Percentiles rank a stretch among this genome's conserved stretches.
These are phyloP conservation scores for Cyanoderma ruficeps DNA, from an alignment of 2,113 vertebrate species.

Conservation along the genomic window DNA sequence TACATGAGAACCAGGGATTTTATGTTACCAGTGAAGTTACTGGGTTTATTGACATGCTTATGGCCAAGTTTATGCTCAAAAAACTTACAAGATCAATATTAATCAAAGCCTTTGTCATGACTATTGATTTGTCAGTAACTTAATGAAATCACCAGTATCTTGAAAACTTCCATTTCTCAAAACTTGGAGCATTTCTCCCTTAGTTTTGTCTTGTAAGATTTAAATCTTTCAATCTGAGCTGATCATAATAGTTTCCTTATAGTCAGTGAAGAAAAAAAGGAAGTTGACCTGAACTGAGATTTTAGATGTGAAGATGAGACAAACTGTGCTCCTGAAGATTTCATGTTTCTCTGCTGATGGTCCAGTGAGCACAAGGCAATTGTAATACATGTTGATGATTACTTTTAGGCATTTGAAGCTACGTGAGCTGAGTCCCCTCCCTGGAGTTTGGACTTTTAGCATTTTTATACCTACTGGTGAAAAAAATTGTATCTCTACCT, in stretches of 20 bases:
- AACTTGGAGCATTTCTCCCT: neutral
- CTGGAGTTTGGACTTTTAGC: neutral
- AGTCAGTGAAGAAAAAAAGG: neutral
- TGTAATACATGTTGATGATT: neutral
- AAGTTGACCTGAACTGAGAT: neutral
- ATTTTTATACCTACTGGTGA: neutral
- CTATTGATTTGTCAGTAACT: neutral
- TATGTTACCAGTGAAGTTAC: neutral
- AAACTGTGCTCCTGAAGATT: neutral
- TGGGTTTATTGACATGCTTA: neutral
- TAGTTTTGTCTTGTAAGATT: neutral
- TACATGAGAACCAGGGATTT: too few relatives aligned
- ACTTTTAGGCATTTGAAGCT: neutral
- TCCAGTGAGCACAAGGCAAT: neutral
- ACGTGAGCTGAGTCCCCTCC: accelerated
- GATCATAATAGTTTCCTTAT: neutral
- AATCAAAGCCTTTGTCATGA: neutral
- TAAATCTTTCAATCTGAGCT: neutral
- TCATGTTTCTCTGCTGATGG: neutral
- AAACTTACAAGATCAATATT: neutral
- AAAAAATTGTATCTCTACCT: neutral
- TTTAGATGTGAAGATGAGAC: neutral
- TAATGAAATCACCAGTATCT: neutral
- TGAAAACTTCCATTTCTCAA: neutral
- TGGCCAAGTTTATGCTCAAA: neutral